These are phyloP conservation scores for Pharmacophagus antenor DNA, from an alignment of 2,888 invertebrate species.

Conservation along the genomic window DNA sequence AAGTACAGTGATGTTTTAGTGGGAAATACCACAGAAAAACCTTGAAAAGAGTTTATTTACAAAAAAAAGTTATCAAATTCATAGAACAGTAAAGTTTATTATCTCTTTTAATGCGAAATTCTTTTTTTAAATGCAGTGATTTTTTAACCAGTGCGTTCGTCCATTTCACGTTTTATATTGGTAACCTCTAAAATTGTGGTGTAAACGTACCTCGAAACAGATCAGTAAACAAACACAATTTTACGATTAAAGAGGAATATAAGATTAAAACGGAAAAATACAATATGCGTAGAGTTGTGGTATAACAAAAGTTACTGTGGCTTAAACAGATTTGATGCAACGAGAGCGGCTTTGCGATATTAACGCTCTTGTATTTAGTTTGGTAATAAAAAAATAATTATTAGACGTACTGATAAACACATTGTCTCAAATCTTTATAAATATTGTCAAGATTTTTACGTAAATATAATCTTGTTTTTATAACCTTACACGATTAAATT, in stretches of 20 bases:
- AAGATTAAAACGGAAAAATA: neutral
- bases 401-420: too few relatives aligned
- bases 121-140: neutral
- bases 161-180: neutral
- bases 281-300: neutral
- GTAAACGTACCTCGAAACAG: neutral
- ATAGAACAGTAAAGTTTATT: neutral
- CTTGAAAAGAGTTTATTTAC: neutral
- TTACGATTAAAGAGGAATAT: neutral
- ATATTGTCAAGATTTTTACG: too few relatives aligned
- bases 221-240: conserved; percentile 2
- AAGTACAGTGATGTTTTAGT: neutral
- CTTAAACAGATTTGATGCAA: neutral
- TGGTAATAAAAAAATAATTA: too few relatives aligned
- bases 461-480: too few relatives aligned
- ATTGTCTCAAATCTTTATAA: too few relatives aligned
- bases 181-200: neutral
- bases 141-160: neutral
- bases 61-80: neutral
- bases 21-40: neutral
- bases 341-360: neutral
- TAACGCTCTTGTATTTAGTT: too few relatives aligned
- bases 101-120: too few relatives aligned
- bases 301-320: neutral
- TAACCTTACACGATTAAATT: too few relatives aligned